Conservation (phyloP, 2,113 vertebrate genomes). For the Chaetura pelagica region DNA sequence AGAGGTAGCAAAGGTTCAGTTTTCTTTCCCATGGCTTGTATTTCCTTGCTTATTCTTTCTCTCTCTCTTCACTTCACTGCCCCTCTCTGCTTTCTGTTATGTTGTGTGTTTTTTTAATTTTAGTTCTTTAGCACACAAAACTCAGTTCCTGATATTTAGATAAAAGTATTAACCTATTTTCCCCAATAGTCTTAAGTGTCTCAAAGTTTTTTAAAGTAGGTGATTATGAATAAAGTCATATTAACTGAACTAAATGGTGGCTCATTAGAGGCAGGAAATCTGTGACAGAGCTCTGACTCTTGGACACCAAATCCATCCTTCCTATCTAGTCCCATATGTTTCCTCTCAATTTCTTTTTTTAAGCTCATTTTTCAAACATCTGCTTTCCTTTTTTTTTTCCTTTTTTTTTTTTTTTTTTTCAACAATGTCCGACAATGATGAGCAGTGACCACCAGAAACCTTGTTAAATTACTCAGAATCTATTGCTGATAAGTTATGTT, state of each 20-base stretch:
- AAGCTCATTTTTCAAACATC: background rate
- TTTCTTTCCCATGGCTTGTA: background rate
- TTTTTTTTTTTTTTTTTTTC: background rate
- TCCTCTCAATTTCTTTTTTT: background rate
- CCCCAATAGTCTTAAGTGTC: background rate
- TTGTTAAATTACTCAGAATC: background rate
- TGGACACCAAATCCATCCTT: slow-evolving; percentile 6
- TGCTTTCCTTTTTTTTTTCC: background rate
- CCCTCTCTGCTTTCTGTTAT: background rate
- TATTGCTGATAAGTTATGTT: background rate
- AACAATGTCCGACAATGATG: background rate
- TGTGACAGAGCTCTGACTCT: background rate
- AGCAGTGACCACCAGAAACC: background rate
- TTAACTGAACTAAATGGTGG: background rate
- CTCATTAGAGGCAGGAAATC: slow-evolving; percentile 24
- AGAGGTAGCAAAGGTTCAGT: background rate
- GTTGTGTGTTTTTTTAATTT: background rate
- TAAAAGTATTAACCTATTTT: background rate
- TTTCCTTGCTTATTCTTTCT: background rate
- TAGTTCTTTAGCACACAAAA: background rate
- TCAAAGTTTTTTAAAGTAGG: background rate
- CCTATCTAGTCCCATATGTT: background rate
- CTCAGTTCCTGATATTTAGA: background rate
- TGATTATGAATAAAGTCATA: background rate
- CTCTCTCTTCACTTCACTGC: background rate